Evolutionary conservation across 2,113 vertebrate genomes (phyloP), one percentile per base, ranked within the genome.

Genomic region (Chunga burmeisteri): DNA sequence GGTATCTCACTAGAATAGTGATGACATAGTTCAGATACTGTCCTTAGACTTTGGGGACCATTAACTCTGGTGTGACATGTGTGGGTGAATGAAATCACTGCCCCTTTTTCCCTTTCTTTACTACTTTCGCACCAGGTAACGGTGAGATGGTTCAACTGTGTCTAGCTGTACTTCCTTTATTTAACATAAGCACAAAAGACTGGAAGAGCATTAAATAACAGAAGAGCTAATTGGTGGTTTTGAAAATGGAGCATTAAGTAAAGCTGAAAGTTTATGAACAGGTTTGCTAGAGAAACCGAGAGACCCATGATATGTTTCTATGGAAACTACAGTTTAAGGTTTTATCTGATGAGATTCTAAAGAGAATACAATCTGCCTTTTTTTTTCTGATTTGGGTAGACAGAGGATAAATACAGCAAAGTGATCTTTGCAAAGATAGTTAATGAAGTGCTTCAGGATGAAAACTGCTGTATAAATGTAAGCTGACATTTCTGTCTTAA

Each of bases 311-410:
- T 94, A 88, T 85, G 97, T 97, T 94, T 92, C 97, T 94, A 95
- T 97, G 95, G 97, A 91, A 97, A 97, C 96, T 65, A 65, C 80
- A 89, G 86, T 95, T 93, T 55, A 86, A 94, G 93, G 89, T 85
- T 96, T 89, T 95, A 84, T 96, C 92, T 94, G 92, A 94, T 94
- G 88, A 91, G 86, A 88, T 95, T 91, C 83, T 91, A 81, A 93
- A 88, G 94, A 82, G 93, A 91, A 58, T 89, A 84, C 80, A 87
- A 61, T 95, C 77, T 94, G 77, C 78, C 47, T 84, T 74, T 58
- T 46, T 71, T 87, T 58, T 68, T 47, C 79, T 94, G 67, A 71
- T 94, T 94, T 87, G 84, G 70, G 58, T 63, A 95, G 92, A 68
- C 40, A 87, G 63, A 75, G 80, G 70, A 95, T 94, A 95, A 96